A percentile compares a stretch with the other conserved stretches of the same genome.
phyloP scores from a whole-genome alignment of 2,888 invertebrate genomes.

The Campoletis raptor region DNA sequence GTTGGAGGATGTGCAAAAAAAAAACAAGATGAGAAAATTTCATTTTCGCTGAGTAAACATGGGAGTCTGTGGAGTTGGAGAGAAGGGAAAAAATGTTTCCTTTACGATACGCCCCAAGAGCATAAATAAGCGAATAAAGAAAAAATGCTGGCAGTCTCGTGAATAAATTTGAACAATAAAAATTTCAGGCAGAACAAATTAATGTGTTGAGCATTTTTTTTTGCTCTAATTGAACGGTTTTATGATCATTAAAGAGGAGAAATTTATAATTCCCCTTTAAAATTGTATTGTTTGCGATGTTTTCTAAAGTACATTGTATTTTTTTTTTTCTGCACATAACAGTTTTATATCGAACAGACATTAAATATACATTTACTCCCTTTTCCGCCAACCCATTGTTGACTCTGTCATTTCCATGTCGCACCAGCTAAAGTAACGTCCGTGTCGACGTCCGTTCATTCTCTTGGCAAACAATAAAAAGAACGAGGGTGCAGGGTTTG shows the following conservation, averaged over 20 bases:
- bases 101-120: background rate
- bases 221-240: background rate
- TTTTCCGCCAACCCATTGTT: conserved; percentile 51
- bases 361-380: conserved; percentile 16
- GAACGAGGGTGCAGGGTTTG: conserved; percentile 32
- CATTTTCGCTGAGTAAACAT: conserved; percentile 57
- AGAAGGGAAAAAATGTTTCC: conserved; percentile 16
- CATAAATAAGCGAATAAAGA: conserved; percentile 26
- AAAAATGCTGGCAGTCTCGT: conserved; percentile 1
- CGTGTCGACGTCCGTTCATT: conserved; percentile 56
- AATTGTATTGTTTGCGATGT: background rate
- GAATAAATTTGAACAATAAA: background rate
- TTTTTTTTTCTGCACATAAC: background rate
- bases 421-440: conserved; percentile 72
- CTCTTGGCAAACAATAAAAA: conserved; percentile 70
- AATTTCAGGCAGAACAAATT: background rate
- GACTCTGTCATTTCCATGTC: conserved; percentile 73
- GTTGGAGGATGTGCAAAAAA: conserved; percentile 29
- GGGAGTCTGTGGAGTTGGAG: background rate
- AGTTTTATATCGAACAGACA: background rate
- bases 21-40: conserved; percentile 52
- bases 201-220: background rate
- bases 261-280: background rate
- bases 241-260: background rate
- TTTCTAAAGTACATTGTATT: background rate